phyloP scores from a whole-genome alignment of 2,113 vertebrate genomes.

The Pardalotus punctatus region DNA sequence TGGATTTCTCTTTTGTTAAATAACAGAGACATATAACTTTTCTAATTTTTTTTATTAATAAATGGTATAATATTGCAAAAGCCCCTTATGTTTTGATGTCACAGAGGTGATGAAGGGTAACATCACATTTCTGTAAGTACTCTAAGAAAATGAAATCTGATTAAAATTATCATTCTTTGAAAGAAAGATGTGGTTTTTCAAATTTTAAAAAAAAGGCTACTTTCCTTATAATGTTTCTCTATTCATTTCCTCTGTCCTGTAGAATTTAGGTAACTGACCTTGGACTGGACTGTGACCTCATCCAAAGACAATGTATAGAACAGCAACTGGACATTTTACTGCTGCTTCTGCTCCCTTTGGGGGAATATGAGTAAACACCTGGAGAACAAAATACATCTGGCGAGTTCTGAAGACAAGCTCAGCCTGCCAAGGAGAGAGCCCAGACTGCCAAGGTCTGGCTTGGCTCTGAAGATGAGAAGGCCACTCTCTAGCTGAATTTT shows the following conservation, averaged over 20 bases:
- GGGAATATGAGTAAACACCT: neutral
- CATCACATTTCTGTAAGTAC: neutral
- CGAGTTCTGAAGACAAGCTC: neutral
- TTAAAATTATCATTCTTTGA: neutral
- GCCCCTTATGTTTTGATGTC: neutral
- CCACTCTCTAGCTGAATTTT: neutral
- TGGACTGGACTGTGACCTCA: neutral
- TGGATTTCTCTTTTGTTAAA: neutral
- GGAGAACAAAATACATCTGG: neutral
- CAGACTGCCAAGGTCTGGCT: neutral
- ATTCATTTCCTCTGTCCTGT: neutral
- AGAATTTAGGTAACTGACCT: neutral
- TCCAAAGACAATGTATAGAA: neutral
- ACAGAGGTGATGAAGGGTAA: neutral
- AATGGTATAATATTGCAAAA: neutral
- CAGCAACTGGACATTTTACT: neutral
- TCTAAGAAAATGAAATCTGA: neutral
- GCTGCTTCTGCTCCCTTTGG: neutral
- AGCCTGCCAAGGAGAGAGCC: neutral
- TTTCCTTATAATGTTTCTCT: neutral
- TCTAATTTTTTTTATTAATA: neutral
- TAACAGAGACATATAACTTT: neutral
- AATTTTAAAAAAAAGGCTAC: neutral
- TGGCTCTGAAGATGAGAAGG: neutral
- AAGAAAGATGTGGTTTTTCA: neutral